phyloP scores from a whole-genome alignment of 2,113 vertebrate genomes.

The Laticauda colubrina region DNA sequence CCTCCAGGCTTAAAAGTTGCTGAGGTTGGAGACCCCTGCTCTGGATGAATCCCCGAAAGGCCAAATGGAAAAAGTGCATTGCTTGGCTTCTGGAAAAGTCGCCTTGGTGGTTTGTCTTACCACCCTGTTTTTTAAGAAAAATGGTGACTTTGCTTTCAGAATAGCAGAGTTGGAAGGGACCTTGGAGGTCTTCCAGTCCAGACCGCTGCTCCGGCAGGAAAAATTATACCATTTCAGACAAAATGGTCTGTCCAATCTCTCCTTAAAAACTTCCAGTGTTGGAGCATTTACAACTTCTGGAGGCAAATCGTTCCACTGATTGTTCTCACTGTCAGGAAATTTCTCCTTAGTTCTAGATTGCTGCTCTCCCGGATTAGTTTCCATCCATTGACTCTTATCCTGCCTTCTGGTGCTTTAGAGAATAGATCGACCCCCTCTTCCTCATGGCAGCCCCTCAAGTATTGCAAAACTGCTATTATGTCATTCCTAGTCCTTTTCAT shows the following conservation, averaged over 20 bases:
- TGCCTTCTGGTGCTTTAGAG: background rate
- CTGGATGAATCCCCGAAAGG: background rate
- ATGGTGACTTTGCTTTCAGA: background rate
- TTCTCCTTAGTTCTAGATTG: background rate
- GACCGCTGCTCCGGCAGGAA: too few relatives aligned
- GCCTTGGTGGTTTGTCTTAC: background rate
- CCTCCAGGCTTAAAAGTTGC: too few relatives aligned
- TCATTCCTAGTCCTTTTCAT: background rate
- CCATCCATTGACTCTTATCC: background rate
- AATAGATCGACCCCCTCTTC: background rate
- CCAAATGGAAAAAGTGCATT: background rate
- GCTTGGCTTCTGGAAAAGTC: background rate
- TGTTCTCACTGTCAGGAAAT: background rate
- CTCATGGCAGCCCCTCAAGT: background rate
- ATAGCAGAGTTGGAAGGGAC: background rate
- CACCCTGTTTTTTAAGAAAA: background rate
- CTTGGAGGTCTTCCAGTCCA: background rate
- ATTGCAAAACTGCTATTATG: fast-evolving
- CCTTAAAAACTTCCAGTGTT: too few relatives aligned
- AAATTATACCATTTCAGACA: background rate
- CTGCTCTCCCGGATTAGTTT: background rate
- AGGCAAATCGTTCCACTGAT: background rate
- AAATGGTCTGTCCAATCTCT: background rate
- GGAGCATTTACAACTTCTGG: too few relatives aligned
- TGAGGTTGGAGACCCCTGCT: too few relatives aligned